A percentile compares a stretch with the other conserved stretches of the same genome.
Evolutionary conservation across 2,797 vertebrate species (phyloP).

Genomic region (Brotula barbata): DNA sequence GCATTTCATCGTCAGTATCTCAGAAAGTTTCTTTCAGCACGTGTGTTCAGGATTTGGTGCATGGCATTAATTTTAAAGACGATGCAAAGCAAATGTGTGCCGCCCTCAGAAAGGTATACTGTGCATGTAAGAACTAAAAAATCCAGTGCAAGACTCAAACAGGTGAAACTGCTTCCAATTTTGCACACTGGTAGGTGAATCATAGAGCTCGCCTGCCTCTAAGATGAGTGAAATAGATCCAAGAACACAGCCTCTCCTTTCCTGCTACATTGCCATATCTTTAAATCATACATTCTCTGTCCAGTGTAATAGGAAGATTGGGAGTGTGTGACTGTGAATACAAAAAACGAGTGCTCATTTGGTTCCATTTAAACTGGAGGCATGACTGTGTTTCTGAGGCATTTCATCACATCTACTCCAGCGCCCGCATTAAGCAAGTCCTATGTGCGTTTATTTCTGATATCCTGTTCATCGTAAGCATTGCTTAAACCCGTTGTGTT

Average conservation of each 20-base stretch:
- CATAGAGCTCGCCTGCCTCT: background rate
- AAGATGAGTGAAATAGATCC: background rate
- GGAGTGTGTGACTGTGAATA: slow-evolving; percentile 16
- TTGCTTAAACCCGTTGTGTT: slow-evolving; percentile 14
- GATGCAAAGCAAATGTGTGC: too few species aligned
- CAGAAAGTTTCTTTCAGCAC: too few species aligned
- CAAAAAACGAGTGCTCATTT: slow-evolving; percentile 24
- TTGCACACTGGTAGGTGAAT: background rate
- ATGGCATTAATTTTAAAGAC: too few species aligned
- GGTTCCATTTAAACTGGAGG: slow-evolving; percentile 33
- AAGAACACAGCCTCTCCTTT: background rate
- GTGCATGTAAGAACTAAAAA: background rate
- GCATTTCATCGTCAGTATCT: too few species aligned
- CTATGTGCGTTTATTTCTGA: background rate
- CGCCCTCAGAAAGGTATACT: background rate
- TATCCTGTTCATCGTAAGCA: slow-evolving; percentile 14
- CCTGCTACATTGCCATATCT: background rate
- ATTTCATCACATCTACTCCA: slow-evolving; percentile 14
- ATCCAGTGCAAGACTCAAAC: background rate
- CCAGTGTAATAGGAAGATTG: background rate
- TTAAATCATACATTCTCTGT: slow-evolving; percentile 2
- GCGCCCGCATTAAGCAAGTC: too few species aligned
- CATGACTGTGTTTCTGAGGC: slow-evolving; percentile 7
- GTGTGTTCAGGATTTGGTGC: background rate
- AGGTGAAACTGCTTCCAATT: background rate